Evolutionary conservation across 2,888 invertebrate genomes (phyloP).

Genomic region (Tetragonula carbonaria): DNA sequence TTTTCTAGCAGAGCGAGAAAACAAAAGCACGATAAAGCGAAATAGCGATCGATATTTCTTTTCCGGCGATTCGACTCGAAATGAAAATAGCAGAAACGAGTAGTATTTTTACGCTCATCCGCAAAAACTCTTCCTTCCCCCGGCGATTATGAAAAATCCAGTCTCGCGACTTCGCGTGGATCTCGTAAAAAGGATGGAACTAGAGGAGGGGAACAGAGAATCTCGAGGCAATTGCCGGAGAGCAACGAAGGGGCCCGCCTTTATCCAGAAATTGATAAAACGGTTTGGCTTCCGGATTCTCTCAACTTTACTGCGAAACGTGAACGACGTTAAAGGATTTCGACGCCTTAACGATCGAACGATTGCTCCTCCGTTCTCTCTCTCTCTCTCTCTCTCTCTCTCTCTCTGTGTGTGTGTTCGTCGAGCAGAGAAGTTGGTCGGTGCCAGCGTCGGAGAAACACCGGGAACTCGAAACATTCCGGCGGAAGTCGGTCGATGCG

Average conservation of each 20-base stretch:
- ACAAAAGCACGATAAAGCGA: no score
- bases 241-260: neutral
- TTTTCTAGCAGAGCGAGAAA: no score
- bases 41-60: no score
- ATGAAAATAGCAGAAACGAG: no score
- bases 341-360: slow-evolving; percentile 47
- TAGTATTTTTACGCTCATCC: no score
- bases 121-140: neutral
- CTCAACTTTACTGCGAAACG: slow-evolving; percentile 23
- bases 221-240: neutral
- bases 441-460: neutral
- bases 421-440: slow-evolving; percentile 13
- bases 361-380: slow-evolving; percentile 7
- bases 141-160: neutral
- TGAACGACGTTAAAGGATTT: slow-evolving; percentile 49
- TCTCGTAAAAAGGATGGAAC: no score
- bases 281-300: slow-evolving; percentile 10
- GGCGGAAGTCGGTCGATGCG: slow-evolving; percentile 35
- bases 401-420: neutral
- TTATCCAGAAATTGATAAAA: slow-evolving; percentile 25
- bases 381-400: no score
- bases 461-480: slow-evolving; percentile 50
- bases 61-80: no score
- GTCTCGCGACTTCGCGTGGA: no score
- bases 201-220: neutral